A percentile compares a stretch with the other conserved stretches of the same genome.
Conservation (phyloP, 2,888 invertebrate genomes). For the Pyrrhosoma nymphula region DNA sequence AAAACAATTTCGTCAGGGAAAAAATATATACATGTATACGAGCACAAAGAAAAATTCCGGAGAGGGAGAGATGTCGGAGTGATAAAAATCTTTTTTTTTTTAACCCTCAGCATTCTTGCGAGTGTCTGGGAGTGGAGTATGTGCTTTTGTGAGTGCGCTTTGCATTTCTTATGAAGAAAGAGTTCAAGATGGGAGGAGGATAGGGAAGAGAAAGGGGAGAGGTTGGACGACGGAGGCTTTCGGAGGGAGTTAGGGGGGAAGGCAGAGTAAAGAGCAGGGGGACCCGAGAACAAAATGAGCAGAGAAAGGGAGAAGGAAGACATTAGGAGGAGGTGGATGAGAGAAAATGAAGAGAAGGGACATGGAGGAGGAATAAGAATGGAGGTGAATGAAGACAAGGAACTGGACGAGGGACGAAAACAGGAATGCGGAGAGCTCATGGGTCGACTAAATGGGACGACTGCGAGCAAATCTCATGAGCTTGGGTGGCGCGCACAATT, state of each 20-base stretch:
- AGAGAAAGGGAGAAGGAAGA: background rate
- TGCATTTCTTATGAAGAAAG: conserved; percentile 63
- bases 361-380: background rate
- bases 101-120: background rate
- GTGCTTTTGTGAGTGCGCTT: conserved; percentile 18
- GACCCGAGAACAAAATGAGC: too few species aligned
- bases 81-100: conserved; percentile 1
- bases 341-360: background rate
- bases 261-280: background rate
- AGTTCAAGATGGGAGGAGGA: background rate
- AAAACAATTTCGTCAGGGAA: background rate
- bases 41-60: conserved; percentile 9
- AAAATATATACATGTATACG: background rate
- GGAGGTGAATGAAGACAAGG: background rate
- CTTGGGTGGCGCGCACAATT: too few species aligned
- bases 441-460: background rate
- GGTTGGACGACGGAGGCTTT: background rate
- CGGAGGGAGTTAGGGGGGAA: background rate
- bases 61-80: background rate
- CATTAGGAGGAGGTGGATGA: background rate
- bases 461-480: background rate
- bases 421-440: background rate
- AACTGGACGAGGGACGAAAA: background rate
- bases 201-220: background rate
- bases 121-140: background rate